phyloP scores from a whole-genome alignment of 2,888 invertebrate genomes.

The Apamea anceps region DNA sequence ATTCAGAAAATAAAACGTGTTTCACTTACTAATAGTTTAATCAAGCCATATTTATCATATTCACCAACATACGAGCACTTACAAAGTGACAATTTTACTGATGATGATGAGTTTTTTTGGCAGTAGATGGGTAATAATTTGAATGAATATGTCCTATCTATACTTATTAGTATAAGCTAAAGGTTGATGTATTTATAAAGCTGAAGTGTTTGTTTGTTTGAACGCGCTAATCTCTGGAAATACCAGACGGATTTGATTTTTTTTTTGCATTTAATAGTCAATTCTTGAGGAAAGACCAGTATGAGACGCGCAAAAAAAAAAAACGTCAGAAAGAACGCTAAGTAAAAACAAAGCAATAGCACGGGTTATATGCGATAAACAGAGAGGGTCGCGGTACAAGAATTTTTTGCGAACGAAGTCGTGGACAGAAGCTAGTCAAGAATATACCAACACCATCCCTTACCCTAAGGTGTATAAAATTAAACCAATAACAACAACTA shows the following conservation, averaged over 20 bases:
- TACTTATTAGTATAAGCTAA: too few relatives aligned
- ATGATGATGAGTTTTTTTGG: not conserved
- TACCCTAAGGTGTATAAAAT: not conserved
- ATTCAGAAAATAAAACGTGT: constrained; percentile 51
- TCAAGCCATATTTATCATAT: constrained; percentile 9
- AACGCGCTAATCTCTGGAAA: not conserved
- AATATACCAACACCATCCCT: too few relatives aligned
- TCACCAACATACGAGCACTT: constrained; percentile 11
- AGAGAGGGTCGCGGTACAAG: too few relatives aligned
- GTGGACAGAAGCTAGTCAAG: too few relatives aligned
- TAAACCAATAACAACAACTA: not conserved
- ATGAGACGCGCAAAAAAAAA: not conserved
- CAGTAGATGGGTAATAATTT: not conserved
- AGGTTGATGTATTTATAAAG: too few relatives aligned
- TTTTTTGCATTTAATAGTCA: not conserved
- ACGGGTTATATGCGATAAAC: too few relatives aligned
- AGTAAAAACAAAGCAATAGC: not conserved
- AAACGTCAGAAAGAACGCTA: not conserved
- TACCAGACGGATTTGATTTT: not conserved
- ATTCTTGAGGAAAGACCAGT: not conserved
- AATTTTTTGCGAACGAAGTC: too few relatives aligned
- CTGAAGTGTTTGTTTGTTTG: not conserved
- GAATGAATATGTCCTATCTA: not conserved
- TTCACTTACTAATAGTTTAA: constrained; percentile 44
- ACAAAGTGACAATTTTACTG: constrained; percentile 4